Evolutionary conservation across 2,113 vertebrate species (phyloP), one percentile per base, ranked within the genome.

Genomic region (Myiozetetes cayanensis): DNA sequence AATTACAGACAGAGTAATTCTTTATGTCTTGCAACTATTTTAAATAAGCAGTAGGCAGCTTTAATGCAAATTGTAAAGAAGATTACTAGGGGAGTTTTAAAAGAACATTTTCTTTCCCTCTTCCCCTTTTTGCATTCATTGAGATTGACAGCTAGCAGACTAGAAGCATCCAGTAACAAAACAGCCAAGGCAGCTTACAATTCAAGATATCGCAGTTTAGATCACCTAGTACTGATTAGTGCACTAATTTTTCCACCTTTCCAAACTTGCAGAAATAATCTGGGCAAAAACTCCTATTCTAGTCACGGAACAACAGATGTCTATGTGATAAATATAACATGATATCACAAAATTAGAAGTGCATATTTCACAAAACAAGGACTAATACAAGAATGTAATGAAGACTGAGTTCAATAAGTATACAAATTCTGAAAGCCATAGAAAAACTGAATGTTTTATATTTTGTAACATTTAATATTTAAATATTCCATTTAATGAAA

Each of bases 51-150:
- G 14, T 16, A 56, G 2, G 1, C 17, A 62, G 50, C 8, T 31
- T 39, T 44, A 20, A 61, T 27, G n/a, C 12, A 67, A 88, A 77
- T 39, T 59, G 6, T 59, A 52, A 90, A 67, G 12, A 80, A 53
- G 33, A 66, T 3, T 9, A 56, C 28, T 77, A 74, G 5, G 41
- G 9, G 15, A 50, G 6, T 43, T 74, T 80, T 56, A n/a, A 47
- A 86, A 39, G 7, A 85, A 30, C 2, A 35, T 27, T 67, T 82
- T 74, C 16, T 80, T 90, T 73, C 24, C 8, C 22, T 77, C 4
- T 47, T 24, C 10, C 31, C 20, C 8, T 19, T 44, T 46, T 20
- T 8, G 25, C 6, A 3, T 5, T 7, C 2, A 3, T 0, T 37
- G 39, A 70, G 24, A 23, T 3, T 84, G 15, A 73, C 28, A 74